phyloP scores from a whole-genome alignment of 2,888 invertebrate species.

The Trimorus sp. region DNA sequence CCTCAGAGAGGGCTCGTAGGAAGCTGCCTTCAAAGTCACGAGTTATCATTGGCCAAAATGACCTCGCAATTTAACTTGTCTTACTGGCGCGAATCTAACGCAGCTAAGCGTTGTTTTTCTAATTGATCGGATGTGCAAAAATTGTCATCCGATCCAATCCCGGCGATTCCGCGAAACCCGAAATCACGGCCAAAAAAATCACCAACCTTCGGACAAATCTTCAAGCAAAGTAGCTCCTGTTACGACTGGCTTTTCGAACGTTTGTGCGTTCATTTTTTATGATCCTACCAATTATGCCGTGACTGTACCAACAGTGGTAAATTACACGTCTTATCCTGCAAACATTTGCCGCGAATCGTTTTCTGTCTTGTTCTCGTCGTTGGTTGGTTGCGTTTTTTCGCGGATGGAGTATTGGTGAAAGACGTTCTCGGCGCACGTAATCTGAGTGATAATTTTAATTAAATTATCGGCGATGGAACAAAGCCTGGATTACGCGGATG shows the following conservation, averaged over 20 bases:
- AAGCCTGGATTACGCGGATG: background rate
- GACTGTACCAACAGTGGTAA: constrained; percentile 20
- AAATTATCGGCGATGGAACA: constrained; percentile 6
- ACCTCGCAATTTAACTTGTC: constrained; percentile 76
- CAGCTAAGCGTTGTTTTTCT: constrained; percentile 40
- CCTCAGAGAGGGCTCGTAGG: constrained; percentile 79
- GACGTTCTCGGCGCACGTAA: too few species aligned
- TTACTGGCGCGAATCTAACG: constrained; percentile 67
- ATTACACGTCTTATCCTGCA: constrained; percentile 28
- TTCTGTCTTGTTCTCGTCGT: background rate
- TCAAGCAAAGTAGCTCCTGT: constrained; percentile 2
- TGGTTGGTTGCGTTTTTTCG: too few species aligned
- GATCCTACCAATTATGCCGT: constrained; percentile 20
- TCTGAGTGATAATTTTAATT: background rate
- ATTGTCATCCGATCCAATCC: too few species aligned
- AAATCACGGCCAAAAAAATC: background rate
- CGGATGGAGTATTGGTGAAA: too few species aligned
- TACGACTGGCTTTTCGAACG: constrained; percentile 6
- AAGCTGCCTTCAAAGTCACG: constrained; percentile 81
- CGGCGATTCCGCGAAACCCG: background rate
- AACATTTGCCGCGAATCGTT: constrained; percentile 24
- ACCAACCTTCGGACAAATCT: background rate
- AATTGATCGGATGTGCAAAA: constrained; percentile 25
- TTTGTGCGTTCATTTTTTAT: constrained; percentile 20
- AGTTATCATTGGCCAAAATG: constrained; percentile 81